Evolutionary conservation across 2,797 vertebrate species (phyloP), one percentile per base, ranked within the genome.

Genomic region (Esox masquinongy): DNA sequence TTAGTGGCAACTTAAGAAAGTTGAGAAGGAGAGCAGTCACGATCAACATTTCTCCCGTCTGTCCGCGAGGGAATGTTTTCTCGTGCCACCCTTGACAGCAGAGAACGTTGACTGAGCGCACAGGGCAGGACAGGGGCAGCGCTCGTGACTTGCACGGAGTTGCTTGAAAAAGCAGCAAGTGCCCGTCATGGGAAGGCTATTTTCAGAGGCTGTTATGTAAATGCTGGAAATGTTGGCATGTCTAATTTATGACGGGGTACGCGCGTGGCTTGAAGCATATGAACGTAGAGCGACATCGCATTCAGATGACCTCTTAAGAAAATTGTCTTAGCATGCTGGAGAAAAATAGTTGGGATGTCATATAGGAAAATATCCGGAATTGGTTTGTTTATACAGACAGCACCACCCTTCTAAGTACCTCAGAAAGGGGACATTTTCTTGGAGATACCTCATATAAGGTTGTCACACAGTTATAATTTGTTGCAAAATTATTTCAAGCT

Each of bases 1-100:
- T 93, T 93, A 92, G 89, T 84, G 83, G 86, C 88, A 86, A 90
- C 88, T 91, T 91, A 90, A 91, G 89, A 91, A 90, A 91, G 87
- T 85, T 89, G 85, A 86, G 87, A 73, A 83, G 73, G 84, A 80
- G 71, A 81, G 76, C 79, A 79, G 80, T 88, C 86, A 85, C 82
- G 81, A 82, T 71, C 80, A 77, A 49, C 43, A 51, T 80, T 83
- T 74, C 56, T 56, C 82, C 73, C 53, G 4, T 70, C 53, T 22
- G 34, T 5, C 56, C 53, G 15, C 15, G 4, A 31, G 51, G 16
- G 17, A 36, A 43, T 22, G 34, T 59, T 39, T 66, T 22, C 74
- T 17, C 51, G 4, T 1, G 53, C 16, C 31, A 19, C 24, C 19
- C 68, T 16, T 39, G 73, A 50, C 0, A 4, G 6, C 17, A 47